Base-by-base conservation (phyloP, 2,797 vertebrate species). In the Lepus oiostolus region DNA sequence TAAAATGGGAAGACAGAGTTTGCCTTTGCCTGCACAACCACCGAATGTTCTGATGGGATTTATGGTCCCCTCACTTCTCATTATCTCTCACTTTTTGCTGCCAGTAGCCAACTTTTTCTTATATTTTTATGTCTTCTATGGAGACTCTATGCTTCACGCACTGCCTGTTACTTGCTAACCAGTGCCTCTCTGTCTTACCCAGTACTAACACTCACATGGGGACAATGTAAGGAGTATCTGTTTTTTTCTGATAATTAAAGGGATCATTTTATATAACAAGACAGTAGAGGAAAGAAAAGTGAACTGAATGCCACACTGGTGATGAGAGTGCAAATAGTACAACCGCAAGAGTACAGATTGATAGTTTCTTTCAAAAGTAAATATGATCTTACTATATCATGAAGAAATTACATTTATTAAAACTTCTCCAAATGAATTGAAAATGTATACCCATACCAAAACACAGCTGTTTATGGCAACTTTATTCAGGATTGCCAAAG, bases 341-440 rank as follows among this genome's bases (percentile, higher is more conserved):
- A 62, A 7, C 17, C 62, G 76, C 6, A 24, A 21, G 79, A 85
- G 87, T 76, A 58, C 26, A 88, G 50, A 30, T 82, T 70, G 58
- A 11, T 30, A 52, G 74, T 67, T 87, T 63, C 38, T 52, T 54
- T 72, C 16, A 85, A 72, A 85, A 85, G 75, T 84, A 84, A 92
- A 80, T 21, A 76, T 35, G 58, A 17, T 88, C 52, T 74, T 82
- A 38, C n/a, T 38, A 42, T 60, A 63, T 47, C 22, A 84, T 93
- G 21, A 6, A 65, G 80, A 74, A 85, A 85, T 85, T 63, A n/a
- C 17, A 72, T 13, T 90, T 54, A 52, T 90, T 87, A 65, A 17
- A 35, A 70, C 77, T 93, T 68, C 85, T 28, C 19, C 52, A 95
- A 74, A 77, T 50, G 38, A 72, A 72, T 16, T 42, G 47, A 63